Conservation (phyloP, 2,797 vertebrate species). For the Hipposideros larvatus region DNA sequence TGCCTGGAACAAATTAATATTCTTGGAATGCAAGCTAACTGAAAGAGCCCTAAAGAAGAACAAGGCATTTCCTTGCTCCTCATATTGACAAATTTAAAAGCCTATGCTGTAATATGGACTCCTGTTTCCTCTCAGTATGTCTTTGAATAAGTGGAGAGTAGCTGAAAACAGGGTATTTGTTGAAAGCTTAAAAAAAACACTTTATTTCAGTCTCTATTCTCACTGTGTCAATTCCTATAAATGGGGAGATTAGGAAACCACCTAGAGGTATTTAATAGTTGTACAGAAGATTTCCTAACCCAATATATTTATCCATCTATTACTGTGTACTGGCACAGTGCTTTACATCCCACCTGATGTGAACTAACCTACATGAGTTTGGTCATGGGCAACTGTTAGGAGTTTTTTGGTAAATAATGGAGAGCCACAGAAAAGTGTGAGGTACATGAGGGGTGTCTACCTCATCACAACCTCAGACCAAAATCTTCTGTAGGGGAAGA, state of each 20-base stretch:
- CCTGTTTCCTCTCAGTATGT: constrained; percentile 24
- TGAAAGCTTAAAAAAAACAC: neutral
- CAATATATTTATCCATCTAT: constrained; percentile 45
- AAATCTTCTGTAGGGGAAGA: neutral
- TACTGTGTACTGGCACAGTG: neutral
- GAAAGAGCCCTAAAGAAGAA: constrained; percentile 41
- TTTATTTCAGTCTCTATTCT: constrained; percentile 24
- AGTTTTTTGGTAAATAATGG: constrained; percentile 25
- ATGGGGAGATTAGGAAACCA: neutral
- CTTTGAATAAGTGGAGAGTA: constrained; percentile 51
- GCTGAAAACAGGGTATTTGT: constrained; percentile 37
- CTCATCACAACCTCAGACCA: neutral
- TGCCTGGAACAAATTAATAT: constrained; percentile 66
- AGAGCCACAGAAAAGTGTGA: neutral
- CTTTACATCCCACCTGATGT: constrained; percentile 23
- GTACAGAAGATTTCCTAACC: neutral
- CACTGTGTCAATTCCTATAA: neutral
- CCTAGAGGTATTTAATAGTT: constrained; percentile 22
- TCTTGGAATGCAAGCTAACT: constrained; percentile 57
- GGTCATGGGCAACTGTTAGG: neutral
- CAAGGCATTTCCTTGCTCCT: constrained; percentile 20
- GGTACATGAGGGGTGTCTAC: neutral
- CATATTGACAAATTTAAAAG: neutral
- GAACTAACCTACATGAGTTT: neutral
- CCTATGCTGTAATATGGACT: neutral